A percentile compares a stretch with the other conserved stretches of the same genome.
These are phyloP conservation scores for Zootermopsis nevadensis DNA, from an alignment of 2,888 invertebrate genomes.

Conservation along the genomic window DNA sequence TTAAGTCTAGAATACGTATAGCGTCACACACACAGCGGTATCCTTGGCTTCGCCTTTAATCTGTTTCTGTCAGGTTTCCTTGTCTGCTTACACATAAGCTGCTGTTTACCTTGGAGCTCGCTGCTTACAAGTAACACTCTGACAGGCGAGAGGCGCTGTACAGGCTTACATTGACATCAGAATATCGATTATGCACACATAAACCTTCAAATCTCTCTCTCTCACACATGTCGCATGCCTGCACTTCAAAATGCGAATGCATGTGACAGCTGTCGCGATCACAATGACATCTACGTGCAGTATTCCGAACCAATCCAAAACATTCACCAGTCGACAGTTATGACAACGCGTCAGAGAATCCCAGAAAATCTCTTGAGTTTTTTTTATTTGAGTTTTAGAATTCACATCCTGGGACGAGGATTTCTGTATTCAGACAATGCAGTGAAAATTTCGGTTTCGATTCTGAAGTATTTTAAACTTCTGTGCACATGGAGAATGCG, in stretches of 20 bases:
- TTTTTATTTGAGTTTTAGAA: not conserved
- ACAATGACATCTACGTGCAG: conserved; percentile 14
- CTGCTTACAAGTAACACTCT: not conserved
- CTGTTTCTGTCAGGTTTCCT: no score
- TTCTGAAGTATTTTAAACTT: not conserved
- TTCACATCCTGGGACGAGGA: not conserved
- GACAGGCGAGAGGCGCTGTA: not conserved
- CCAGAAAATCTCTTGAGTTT: not conserved
- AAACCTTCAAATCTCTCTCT: not conserved
- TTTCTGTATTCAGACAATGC: not conserved
- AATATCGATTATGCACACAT: not conserved
- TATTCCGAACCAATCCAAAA: conserved; percentile 20
- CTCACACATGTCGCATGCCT: not conserved
- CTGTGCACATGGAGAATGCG: no score
- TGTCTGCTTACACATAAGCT: no score
- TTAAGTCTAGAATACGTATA: no score
- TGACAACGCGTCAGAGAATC: not conserved
- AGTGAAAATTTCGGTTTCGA: not conserved
- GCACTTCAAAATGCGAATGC: not conserved
- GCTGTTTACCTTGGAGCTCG: no score
- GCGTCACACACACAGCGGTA: no score
- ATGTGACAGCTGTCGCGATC: conserved; percentile 13
- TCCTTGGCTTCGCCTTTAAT: no score
- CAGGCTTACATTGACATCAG: not conserved
- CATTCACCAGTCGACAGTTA: not conserved